Conservation (phyloP, 1,140 invertebrate species). For the Platorchestia sp. region DNA sequence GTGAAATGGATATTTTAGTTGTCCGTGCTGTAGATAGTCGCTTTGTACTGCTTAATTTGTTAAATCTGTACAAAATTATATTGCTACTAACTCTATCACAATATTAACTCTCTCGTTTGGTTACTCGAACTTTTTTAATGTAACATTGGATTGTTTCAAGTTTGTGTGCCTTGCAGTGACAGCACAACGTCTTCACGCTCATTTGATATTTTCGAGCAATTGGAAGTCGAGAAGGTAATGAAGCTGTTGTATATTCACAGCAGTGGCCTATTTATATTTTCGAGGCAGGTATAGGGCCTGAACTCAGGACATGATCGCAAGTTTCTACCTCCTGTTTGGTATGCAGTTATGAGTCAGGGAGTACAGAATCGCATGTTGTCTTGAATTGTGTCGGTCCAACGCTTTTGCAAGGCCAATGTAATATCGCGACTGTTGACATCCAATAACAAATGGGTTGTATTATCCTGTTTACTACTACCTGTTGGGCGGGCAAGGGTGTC, state of each 20-base stretch:
- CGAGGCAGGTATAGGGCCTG: not conserved
- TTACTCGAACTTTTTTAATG: not conserved
- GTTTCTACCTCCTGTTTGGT: not conserved
- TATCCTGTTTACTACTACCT: too few relatives aligned
- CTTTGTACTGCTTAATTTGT: not conserved
- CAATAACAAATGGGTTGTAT: too few relatives aligned
- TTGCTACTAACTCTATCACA: not conserved
- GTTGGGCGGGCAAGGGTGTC: too few relatives aligned
- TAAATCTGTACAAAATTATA: conserved; percentile 3
- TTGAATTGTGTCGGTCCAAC: not conserved
- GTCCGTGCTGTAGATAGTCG: not conserved
- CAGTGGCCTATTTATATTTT: not conserved
- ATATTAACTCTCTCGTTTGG: not conserved
- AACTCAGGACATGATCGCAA: not conserved
- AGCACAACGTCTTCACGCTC: not conserved
- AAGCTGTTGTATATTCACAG: not conserved
- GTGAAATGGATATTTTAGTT: not conserved
- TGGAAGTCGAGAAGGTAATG: not conserved
- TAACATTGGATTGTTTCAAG: not conserved
- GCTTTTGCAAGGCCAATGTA: too few relatives aligned
- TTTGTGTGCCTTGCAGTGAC: not conserved
- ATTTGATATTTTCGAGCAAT: not conserved
- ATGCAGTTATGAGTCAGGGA: not conserved
- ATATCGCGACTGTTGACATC: too few relatives aligned
- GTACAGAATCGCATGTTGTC: not conserved